A percentile compares a stretch with the other conserved stretches of the same genome.
phyloP scores from a whole-genome alignment of 2,797 vertebrate genomes.

The Morelia viridis region DNA sequence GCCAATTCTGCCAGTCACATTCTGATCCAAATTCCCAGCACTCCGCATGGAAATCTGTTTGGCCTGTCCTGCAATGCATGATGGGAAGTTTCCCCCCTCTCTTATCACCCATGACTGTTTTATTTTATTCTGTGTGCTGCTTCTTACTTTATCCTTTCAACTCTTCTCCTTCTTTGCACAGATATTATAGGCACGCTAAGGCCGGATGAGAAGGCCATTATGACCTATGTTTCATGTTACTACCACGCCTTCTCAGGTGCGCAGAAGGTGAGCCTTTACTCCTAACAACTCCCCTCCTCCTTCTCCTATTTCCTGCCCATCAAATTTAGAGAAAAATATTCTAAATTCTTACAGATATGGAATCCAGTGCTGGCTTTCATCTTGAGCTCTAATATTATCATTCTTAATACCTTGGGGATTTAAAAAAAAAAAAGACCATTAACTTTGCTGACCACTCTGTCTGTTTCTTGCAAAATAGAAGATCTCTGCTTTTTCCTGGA shows the following conservation, averaged over 20 bases:
- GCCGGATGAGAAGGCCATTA: slow-evolving; percentile 97
- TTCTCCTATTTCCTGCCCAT: slow-evolving; percentile 59
- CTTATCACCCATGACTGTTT: slow-evolving; percentile 71
- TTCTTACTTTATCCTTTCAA: slow-evolving; percentile 80
- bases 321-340: slow-evolving; percentile 17
- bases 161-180: slow-evolving; percentile 89
- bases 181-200: slow-evolving; percentile 99
- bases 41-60: slow-evolving; percentile 78
- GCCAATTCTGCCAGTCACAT: slow-evolving; percentile 68
- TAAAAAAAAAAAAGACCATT: background rate
- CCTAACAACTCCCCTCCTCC: slow-evolving; percentile 55
- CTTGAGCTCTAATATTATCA: background rate
- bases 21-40: slow-evolving; percentile 74
- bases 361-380: slow-evolving; percentile 3
- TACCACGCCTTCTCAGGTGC: slow-evolving; percentile 99
- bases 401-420: background rate
- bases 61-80: slow-evolving; percentile 83
- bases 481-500: slow-evolving; percentile 27
- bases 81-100: slow-evolving; percentile 76
- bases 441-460: slow-evolving; percentile 38
- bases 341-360: slow-evolving; percentile 25
- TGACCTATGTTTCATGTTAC: slow-evolving; percentile 99
- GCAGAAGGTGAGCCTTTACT: slow-evolving; percentile 93
- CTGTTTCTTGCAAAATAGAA: slow-evolving; percentile 16
- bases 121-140: slow-evolving; percentile 75